A percentile compares a stretch with the other conserved stretches of the same genome.
Conservation (phyloP, 2,888 invertebrate species). For the Calameuta idolon region DNA sequence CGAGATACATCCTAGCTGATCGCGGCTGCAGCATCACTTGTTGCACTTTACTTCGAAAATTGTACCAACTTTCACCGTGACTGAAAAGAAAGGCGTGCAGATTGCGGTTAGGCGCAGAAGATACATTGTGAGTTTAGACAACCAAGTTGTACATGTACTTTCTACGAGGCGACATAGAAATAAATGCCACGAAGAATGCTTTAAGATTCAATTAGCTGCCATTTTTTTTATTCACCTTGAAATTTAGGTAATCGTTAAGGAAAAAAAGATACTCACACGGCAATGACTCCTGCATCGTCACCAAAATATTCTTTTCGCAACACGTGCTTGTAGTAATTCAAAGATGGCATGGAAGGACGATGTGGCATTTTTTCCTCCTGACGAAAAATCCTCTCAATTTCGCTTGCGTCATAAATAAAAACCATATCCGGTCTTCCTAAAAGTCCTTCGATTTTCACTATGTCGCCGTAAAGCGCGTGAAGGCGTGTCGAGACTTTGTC, state of each 20-base stretch:
- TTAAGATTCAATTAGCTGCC: too few relatives aligned
- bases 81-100: conserved; percentile 65
- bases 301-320: conserved; percentile 77
- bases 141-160: neutral
- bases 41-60: conserved; percentile 82
- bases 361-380: conserved; percentile 77
- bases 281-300: conserved; percentile 77
- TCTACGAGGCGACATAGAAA: neutral
- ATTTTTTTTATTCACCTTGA: neutral
- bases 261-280: conserved; percentile 73
- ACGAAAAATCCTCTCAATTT: conserved; percentile 78
- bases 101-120: neutral
- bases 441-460: conserved; percentile 77
- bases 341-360: conserved; percentile 81
- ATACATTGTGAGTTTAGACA: neutral
- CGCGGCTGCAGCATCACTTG: conserved; percentile 81
- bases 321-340: conserved; percentile 80
- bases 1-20: conserved; percentile 79
- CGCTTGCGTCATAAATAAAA: conserved; percentile 78
- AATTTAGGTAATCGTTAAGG: neutral
- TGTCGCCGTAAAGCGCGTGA: conserved; percentile 74
- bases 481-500: conserved; percentile 75
- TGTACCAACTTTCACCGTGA: conserved; percentile 86
- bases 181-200: too few relatives aligned
- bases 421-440: conserved; percentile 80